Base-by-base conservation (phyloP, 1,140 invertebrate species). In the Leucophenga varia region DNA sequence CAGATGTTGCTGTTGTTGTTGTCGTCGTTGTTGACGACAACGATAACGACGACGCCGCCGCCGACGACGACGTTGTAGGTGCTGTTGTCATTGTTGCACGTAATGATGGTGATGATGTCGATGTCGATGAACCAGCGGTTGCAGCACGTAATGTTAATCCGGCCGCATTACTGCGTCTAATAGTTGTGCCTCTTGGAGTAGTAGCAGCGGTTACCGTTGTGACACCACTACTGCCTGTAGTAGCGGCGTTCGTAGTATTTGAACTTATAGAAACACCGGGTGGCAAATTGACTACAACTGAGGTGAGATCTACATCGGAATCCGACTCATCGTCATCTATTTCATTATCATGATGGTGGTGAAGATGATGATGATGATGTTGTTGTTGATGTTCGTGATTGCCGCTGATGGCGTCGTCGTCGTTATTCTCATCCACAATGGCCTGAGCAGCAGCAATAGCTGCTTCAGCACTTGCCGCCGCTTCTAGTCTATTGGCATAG, bases 221-320 rank as follows among this genome's bases (percentile, higher is more conserved):
- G 14, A 12, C 35, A 37, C 19, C 34, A 14, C 20, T 30, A 16
- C 32, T 28, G 38, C 18, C 16, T 9, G 32, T 21, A 16, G 14
- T 25, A 3, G 5, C 18, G 2, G 34, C 34, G 16, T 14, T 4
- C 5, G 13, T 14, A 7, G 32, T 10, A 14, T 14, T 19, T 9
- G 55, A 17, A 18, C 36, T 21, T 20, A 49, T 41, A 18, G 45
- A 34, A 2, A 46, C 44, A 59, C 63, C 56, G n/a, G 32, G 36
- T 9, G 59, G 44, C 39, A 55, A 52, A 55, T 16, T 49, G 6
- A 51, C 54, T 21, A 67, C 65, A n/a, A 57, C 50, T 14, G 55
- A 53, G 1, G 55, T 51, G 3, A 59, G 35, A 37, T 65, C 61
- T 21, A 65, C 48, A 47, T 61, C 53, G 8, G 57, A 61, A 47